Conservation (phyloP, 2,888 invertebrate species). For the Elegia similella region DNA sequence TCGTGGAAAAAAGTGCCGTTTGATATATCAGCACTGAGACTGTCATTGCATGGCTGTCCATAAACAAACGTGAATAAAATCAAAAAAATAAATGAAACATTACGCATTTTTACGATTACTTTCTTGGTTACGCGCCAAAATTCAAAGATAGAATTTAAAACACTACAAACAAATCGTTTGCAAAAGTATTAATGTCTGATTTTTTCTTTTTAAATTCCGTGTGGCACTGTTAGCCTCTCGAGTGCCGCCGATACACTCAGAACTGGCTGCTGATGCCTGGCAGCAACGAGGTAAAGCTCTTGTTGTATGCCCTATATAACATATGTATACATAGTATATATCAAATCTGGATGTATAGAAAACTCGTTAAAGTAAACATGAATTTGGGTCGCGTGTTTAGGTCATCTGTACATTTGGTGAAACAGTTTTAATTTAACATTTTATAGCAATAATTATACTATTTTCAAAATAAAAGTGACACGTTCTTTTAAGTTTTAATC, state of each 20-base stretch:
- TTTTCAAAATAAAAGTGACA: too few relatives aligned
- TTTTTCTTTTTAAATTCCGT: conserved; percentile 7
- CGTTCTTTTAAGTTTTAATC: too few relatives aligned
- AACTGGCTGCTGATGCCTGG: neutral
- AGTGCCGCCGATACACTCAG: conserved; percentile 6
- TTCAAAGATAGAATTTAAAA: too few relatives aligned
- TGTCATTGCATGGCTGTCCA: conserved; percentile 9
- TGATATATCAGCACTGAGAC: conserved; percentile 8
- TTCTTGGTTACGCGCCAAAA: conserved; percentile 13
- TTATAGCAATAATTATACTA: too few relatives aligned
- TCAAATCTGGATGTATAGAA: neutral
- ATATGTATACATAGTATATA: neutral
- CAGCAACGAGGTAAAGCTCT: neutral
- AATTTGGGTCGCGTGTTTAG: too few relatives aligned
- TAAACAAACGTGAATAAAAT: neutral
- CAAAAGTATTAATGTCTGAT: neutral
- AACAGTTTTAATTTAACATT: too few relatives aligned
- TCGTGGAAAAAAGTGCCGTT: conserved; percentile 4
- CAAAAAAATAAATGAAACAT: conserved; percentile 5
- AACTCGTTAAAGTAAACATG: conserved; percentile 3
- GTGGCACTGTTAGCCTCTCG: conserved; percentile 3
- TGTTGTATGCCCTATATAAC: neutral
- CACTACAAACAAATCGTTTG: too few relatives aligned
- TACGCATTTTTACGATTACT: conserved; percentile 5
- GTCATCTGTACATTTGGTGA: too few relatives aligned